phyloP scores from a whole-genome alignment of 2,888 invertebrate genomes.

The Eledone cirrhosa region DNA sequence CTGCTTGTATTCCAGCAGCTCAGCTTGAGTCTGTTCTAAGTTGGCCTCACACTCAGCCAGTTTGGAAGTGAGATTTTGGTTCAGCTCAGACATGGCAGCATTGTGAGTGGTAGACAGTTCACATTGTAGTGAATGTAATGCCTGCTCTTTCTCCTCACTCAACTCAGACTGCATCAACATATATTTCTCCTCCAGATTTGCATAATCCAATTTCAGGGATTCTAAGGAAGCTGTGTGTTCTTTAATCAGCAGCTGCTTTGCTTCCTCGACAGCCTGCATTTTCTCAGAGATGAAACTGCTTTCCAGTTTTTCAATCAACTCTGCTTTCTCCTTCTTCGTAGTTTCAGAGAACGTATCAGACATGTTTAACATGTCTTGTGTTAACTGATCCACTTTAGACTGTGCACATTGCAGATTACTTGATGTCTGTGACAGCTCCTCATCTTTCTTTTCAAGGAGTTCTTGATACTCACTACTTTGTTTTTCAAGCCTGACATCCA shows the following conservation, averaged over 20 bases:
- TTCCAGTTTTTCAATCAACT: slow-evolving; percentile 41
- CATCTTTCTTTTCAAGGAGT: slow-evolving; percentile 49
- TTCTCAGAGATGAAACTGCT: slow-evolving; percentile 69
- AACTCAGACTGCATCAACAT: background rate
- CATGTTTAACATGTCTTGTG: slow-evolving; percentile 27
- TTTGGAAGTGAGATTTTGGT: background rate
- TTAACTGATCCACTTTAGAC: slow-evolving; percentile 30
- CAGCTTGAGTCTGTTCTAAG: slow-evolving; percentile 16
- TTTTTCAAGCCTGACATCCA: slow-evolving; percentile 52
- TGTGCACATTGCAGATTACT: background rate
- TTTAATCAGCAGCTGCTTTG: slow-evolving; percentile 37
- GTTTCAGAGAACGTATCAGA: slow-evolving; percentile 37
- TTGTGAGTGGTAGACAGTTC: background rate
- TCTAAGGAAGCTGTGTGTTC: slow-evolving; percentile 32
- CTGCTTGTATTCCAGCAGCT: background rate
- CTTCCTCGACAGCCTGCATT: slow-evolving; percentile 76
- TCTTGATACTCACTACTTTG: slow-evolving; percentile 44
- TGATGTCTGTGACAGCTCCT: slow-evolving; percentile 60
- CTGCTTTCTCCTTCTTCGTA: slow-evolving; percentile 46
- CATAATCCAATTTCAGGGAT: slow-evolving; percentile 23
- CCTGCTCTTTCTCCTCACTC: background rate
- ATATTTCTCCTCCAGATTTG: background rate
- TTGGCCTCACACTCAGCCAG: slow-evolving; percentile 22
- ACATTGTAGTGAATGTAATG: background rate
- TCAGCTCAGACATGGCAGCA: background rate